Base-by-base conservation (phyloP, 2,888 invertebrate genomes). In the Acrocera orbiculus region DNA sequence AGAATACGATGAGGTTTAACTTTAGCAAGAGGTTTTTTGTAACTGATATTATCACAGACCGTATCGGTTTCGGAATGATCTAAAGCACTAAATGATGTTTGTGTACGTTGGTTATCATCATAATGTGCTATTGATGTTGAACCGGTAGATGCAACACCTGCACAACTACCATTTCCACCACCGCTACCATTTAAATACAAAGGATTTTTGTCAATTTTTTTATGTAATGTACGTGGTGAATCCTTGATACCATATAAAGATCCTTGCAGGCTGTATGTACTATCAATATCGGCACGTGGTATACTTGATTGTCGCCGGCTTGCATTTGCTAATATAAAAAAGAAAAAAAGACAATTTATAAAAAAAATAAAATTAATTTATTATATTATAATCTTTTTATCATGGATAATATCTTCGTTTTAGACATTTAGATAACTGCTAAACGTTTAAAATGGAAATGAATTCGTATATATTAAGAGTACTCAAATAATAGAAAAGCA, bases 241-340 rank as follows among this genome's bases (percentile, higher is more conserved):
- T 61, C 58, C 10, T 56, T 46, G 42, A 53, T 43, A 27, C 52
- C 50, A 42, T 50, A 50, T 7, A 48, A 47, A 3, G 59, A 60
- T 19, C 67, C 68, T 45, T 67, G 67, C 15, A 68, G 51, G 26
- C 68, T 68, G 32, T 67, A 67, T 17, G 62, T 63, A 43, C 67
- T 67, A 45, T 68, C 69, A 31, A 63, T 58, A 49, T 64, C 72
- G 43, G 62, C 58, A 43, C 70, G 62, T 1, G 73, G 73, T 19
- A 73, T 68, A 47, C 66, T 69, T n/a, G 74, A 74, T 45, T 75
- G 75, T 14, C 76, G 65, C 11, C 76, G 59, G 44, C 73, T 73
- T 4, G 66, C 66, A 1, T 63, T 64, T 37, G 57, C 47, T 23
- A 43, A 27, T 10, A 27, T 14, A 30, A 30, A 13, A 15, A 26